A percentile compares a stretch with the other conserved stretches of the same genome.
These are phyloP conservation scores for Pemphredon lugubris DNA, from an alignment of 2,888 invertebrate genomes.

Conservation along the genomic window DNA sequence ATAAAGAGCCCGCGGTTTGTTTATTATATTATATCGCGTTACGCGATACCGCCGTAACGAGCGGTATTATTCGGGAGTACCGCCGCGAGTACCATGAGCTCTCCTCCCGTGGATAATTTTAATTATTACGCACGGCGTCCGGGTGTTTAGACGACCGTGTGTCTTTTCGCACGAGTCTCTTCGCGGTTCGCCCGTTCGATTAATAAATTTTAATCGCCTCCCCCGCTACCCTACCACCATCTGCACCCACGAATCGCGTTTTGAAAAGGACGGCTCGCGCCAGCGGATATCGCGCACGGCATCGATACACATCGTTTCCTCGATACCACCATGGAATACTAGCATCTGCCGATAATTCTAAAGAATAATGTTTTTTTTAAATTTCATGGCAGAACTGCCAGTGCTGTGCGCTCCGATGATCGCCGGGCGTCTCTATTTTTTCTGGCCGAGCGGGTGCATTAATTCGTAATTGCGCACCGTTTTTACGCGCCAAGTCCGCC, in stretches of 20 bases:
- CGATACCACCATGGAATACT: constrained; percentile 14
- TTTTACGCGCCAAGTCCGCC: constrained; percentile 74
- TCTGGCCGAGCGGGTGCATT: constrained; percentile 65
- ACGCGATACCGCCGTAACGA: constrained; percentile 29
- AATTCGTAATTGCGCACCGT: constrained; percentile 76
- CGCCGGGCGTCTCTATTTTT: constrained; percentile 61
- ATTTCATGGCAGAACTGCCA: constrained; percentile 57
- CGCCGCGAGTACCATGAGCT: no score
- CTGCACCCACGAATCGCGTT: constrained; percentile 39
- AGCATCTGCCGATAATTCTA: constrained; percentile 52
- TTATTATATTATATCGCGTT: constrained; percentile 47
- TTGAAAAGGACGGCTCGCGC: constrained; percentile 18
- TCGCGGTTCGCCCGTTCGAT: constrained; percentile 6
- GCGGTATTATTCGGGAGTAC: constrained; percentile 36
- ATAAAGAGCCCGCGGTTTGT: constrained; percentile 43
- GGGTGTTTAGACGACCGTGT: not conserved
- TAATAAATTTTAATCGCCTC: constrained; percentile 59
- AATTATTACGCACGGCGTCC: constrained; percentile 32
- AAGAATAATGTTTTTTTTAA: constrained; percentile 68
- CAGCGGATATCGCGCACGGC: no score
- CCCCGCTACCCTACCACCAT: no score
- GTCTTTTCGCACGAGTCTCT: constrained; percentile 10
- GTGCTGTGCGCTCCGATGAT: constrained; percentile 46
- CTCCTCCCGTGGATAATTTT: constrained; percentile 41
- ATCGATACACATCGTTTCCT: constrained; percentile 42